A percentile compares a stretch with the other conserved stretches of the same genome.
phyloP scores from a whole-genome alignment of 2,113 vertebrate genomes.

The Phyllostomus hastatus region DNA sequence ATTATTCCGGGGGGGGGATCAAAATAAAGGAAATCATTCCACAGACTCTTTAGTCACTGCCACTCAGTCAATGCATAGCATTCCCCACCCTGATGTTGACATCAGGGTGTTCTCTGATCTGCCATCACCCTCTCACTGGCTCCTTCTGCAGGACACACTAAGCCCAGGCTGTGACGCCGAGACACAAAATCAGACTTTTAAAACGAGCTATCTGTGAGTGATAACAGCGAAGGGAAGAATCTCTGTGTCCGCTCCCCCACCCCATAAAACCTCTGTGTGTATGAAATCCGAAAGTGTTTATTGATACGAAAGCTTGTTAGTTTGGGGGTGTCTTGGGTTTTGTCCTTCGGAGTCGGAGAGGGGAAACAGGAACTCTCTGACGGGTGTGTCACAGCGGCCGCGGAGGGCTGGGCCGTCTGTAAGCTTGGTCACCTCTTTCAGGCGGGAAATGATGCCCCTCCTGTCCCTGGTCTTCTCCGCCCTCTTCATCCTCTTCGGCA shows the following conservation, averaged over 20 bases:
- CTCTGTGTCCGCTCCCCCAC: too few relatives aligned
- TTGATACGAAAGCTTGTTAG: neutral
- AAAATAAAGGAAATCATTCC: neutral
- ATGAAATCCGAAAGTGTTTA: neutral
- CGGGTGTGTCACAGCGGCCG: accelerated
- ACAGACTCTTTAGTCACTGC: neutral
- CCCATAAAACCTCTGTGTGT: neutral
- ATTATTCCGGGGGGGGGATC: neutral
- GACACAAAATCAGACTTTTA: neutral
- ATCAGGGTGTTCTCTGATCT: neutral
- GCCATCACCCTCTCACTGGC: neutral
- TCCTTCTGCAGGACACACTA: neutral
- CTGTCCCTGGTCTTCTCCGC: slow-evolving; percentile 96
- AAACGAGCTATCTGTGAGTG: neutral
- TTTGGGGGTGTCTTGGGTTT: neutral
- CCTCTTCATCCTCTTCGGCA: slow-evolving; percentile 97
- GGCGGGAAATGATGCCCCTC: slow-evolving; percentile 98
- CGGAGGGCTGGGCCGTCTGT: neutral
- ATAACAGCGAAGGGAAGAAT: neutral
- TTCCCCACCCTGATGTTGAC: neutral
- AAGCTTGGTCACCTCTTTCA: slow-evolving; percentile 70
- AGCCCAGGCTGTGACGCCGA: neutral
- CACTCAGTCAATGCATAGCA: neutral
- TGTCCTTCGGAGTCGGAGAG: neutral
- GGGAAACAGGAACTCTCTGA: neutral